Evolutionary conservation across 2,888 invertebrate species (phyloP), one percentile per base, ranked within the genome.

Genomic region (Agelastica alni): DNA sequence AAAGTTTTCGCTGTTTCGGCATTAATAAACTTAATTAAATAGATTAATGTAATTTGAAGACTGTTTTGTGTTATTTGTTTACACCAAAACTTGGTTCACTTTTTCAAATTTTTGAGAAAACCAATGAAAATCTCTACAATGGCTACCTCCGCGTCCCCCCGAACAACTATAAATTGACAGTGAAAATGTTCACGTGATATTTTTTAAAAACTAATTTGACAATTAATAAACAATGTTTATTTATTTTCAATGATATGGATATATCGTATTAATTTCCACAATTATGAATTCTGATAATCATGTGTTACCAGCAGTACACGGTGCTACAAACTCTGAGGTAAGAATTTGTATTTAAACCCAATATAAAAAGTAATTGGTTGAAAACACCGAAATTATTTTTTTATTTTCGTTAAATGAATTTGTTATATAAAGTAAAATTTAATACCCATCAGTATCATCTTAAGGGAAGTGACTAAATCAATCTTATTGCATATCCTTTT

Each of bases 161-260:
- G 82, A 80, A 80, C 80, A 81, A 79, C 56, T 80, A 80, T 80
- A 82, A 80, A 79, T 76, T 83, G 83, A 83, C 83, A 83, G 82
- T 80, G 82, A 78, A 80, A 65, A 70, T 70, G 72, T 77, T 77
- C 74, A 75, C 75, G 73, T 76, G 75, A 75, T 74, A 66, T 66
- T n/a, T n/a, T 69, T 71, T 66, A 60, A 56, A 46, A 20, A 41
- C 31, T 49, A 3, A 20, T 22, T 32, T 28, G 13, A 41, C 17
- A 22, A 49, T n/a, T n/a, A n/a, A n/a, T 41, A 41, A 42, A 42
- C 49, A 37, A 10, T 42, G 9, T 43, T 20, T 20, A 41, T 37
- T 48, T 46, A 36, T 48, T 3, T 10, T 30, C 28, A 41, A 39
- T 47, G 17, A 39, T n/a, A n/a, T n/a, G 18, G 14, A 9, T 48